These are phyloP conservation scores for Drosophila parvula DNA, from an alignment of 1,140 invertebrate species.

Conservation along the genomic window DNA sequence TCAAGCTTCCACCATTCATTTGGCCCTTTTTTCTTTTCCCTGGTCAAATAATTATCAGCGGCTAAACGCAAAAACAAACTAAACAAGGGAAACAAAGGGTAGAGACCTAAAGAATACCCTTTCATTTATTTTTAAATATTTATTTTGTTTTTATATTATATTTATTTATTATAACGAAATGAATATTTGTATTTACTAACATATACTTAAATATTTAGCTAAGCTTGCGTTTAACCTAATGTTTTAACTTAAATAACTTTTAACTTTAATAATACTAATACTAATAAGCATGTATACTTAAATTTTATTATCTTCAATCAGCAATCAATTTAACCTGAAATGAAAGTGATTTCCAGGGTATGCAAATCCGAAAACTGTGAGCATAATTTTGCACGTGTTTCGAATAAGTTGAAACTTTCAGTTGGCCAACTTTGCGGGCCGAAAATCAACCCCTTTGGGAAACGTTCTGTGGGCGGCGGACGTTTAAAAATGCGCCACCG, in stretches of 20 bases:
- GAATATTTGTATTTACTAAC: too few relatives aligned
- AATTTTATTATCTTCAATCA: too few relatives aligned
- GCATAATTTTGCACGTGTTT: slow-evolving; percentile 81
- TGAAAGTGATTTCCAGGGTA: slow-evolving; percentile 4
- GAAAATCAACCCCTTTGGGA: not conserved
- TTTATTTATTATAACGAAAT: too few relatives aligned
- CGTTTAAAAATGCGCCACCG: slow-evolving; percentile 80
- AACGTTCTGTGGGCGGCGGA: slow-evolving; percentile 13
- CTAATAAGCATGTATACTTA: too few relatives aligned
- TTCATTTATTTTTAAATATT: not conserved
- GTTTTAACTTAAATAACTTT: too few relatives aligned
- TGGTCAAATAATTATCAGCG: slow-evolving; percentile 55
- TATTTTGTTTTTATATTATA: too few relatives aligned
- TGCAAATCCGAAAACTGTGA: slow-evolving; percentile 43
- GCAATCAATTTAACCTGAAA: not conserved
- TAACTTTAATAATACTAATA: too few relatives aligned
- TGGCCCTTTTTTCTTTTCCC: not conserved
- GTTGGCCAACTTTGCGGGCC: slow-evolving; percentile 46
- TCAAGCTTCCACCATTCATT: not conserved
- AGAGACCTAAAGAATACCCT: not conserved
- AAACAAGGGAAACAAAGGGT: not conserved
- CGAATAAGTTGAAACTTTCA: slow-evolving; percentile 73
- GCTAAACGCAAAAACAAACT: slow-evolving; percentile 39
- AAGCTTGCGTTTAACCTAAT: too few relatives aligned
- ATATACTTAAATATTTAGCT: too few relatives aligned